Evolutionary conservation across 2,888 invertebrate species (phyloP).

Genomic region (Sepioteuthis lessoniana): DNA sequence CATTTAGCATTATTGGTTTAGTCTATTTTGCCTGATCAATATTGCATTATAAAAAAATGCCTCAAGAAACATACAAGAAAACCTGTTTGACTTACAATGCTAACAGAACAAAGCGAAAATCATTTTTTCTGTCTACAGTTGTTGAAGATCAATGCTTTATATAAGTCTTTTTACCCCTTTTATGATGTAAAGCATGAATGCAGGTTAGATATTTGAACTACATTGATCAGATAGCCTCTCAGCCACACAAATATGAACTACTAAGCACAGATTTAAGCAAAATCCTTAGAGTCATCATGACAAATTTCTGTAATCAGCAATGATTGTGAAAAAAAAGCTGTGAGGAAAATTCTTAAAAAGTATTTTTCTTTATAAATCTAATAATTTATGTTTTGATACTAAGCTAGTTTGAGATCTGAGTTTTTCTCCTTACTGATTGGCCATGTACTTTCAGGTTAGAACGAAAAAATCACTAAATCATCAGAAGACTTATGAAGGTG

Average conservation of each 20-base stretch:
- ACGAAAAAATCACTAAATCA: too few relatives aligned
- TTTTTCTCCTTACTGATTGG: too few relatives aligned
- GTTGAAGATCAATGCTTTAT: conserved; percentile 15
- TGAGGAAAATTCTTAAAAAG: too few relatives aligned
- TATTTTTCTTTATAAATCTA: too few relatives aligned
- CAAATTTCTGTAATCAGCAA: too few relatives aligned
- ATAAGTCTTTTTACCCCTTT: not conserved
- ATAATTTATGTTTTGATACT: too few relatives aligned
- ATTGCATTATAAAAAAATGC: not conserved
- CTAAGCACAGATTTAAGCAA: too few relatives aligned
- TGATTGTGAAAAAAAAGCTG: too few relatives aligned
- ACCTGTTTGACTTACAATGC: not conserved
- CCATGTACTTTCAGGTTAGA: too few relatives aligned
- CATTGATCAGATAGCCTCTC: not conserved
- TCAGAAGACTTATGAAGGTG: too few relatives aligned
- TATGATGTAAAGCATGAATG: not conserved
- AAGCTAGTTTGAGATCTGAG: too few relatives aligned
- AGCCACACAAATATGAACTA: not conserved
- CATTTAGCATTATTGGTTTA: not conserved
- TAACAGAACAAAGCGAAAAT: not conserved
- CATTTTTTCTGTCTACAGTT: not conserved
- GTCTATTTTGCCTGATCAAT: not conserved
- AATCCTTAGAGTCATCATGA: not conserved
- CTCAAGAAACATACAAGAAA: not conserved
- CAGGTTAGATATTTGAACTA: not conserved